These are phyloP conservation scores for Oryzias curvinotus DNA, from an alignment of 2,113 vertebrate species.

Conservation along the genomic window DNA sequence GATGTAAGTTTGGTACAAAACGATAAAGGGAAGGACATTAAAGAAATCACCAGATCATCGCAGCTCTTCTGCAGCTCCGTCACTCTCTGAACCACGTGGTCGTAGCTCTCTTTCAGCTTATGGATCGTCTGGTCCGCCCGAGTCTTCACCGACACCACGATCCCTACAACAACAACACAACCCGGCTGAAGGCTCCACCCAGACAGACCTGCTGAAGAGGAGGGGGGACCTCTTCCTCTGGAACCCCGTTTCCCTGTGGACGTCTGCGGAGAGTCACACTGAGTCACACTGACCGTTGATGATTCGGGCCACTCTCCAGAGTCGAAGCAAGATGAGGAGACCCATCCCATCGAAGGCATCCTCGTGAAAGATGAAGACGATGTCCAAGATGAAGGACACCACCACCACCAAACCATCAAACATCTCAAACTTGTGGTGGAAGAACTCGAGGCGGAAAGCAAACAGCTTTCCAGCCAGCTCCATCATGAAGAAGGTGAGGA, in stretches of 20 bases:
- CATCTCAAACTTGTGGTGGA: constrained; percentile 94
- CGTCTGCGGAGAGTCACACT: constrained; percentile 2
- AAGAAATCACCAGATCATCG: constrained; percentile 80
- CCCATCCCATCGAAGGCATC: constrained; percentile 87
- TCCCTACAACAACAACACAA: constrained; percentile 74
- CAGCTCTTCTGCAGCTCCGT: constrained; percentile 83
- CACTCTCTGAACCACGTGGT: constrained; percentile 80
- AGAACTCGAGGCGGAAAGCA: constrained; percentile 87
- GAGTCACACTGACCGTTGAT: constrained; percentile 83
- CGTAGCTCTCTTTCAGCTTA: constrained; percentile 87
- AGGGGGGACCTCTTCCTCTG: too few species aligned
- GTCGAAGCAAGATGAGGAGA: constrained; percentile 89
- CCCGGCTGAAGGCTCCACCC: too few species aligned
- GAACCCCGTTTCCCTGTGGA: background rate
- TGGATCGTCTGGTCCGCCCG: constrained; percentile 83
- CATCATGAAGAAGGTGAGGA: constrained; percentile 89
- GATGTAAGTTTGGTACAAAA: background rate
- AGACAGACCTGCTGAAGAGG: too few species aligned
- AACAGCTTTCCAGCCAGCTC: constrained; percentile 88
- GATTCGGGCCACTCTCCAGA: constrained; percentile 96
- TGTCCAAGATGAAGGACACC: constrained; percentile 88
- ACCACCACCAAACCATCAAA: constrained; percentile 87
- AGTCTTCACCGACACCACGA: constrained; percentile 89
- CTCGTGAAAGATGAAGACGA: constrained; percentile 83
- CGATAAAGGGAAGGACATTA: background rate